Percentiles rank a stretch among this genome's conserved stretches.
These are phyloP conservation scores for Sciurus vulgaris DNA, from an alignment of 2,797 vertebrate species.

Conservation along the genomic window DNA sequence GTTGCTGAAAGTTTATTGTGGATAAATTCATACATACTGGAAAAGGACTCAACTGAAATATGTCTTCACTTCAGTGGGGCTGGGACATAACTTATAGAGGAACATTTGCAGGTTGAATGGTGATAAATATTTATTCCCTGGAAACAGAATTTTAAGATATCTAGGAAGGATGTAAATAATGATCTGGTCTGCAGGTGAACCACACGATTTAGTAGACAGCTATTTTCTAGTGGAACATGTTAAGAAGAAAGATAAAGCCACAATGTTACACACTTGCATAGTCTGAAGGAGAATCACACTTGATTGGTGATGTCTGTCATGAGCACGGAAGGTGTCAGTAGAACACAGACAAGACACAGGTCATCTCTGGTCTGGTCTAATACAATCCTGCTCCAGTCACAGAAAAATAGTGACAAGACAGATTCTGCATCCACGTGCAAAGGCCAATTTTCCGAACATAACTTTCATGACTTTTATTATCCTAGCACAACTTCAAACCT, in stretches of 20 bases:
- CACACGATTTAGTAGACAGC: not conserved
- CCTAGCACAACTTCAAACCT: not conserved
- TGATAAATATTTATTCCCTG: slow-evolving; percentile 47
- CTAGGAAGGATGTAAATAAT: slow-evolving; percentile 39
- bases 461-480: not conserved
- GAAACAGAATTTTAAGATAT: not conserved
- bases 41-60: slow-evolving; percentile 22
- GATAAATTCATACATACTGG: slow-evolving; percentile 62
- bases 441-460: not conserved
- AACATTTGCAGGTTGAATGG: slow-evolving; percentile 50
- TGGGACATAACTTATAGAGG: slow-evolving; percentile 21
- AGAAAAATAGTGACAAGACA: not conserved
- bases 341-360: not conserved
- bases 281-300: not conserved
- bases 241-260: slow-evolving; percentile 15
- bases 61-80: not conserved
- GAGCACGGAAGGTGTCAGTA: not conserved
- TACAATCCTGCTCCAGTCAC: not conserved
- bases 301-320: not conserved
- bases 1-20: slow-evolving; percentile 72
- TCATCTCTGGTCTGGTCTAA: not conserved
- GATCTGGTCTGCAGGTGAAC: slow-evolving; percentile 41
- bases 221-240: not conserved
- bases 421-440: not conserved
- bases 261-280: not conserved